Base-by-base conservation (phyloP, 2,888 invertebrate species). In the Euplexia lucipara region DNA sequence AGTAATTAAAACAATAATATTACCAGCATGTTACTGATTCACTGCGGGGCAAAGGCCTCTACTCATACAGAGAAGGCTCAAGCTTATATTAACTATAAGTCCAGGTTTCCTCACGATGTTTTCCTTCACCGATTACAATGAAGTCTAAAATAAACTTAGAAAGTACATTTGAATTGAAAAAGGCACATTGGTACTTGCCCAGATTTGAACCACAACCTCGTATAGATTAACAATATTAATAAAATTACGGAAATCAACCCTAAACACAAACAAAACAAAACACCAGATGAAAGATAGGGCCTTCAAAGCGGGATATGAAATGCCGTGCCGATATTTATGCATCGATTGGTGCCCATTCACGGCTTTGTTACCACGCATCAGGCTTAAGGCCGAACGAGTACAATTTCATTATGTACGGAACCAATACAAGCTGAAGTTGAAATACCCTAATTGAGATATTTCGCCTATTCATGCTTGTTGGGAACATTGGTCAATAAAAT, bases 281-380 rank as follows among this genome's bases (percentile, higher is more conserved):
- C 2, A 9, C 2, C 12, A 69, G 22, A 68, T 22, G 4, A 5
- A 45, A 44, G 37, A 10, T 34, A 54, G 2, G 6, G 18, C 9
- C 18, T 54, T 45, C n/a, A 20, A 45, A 65, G 45, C n/a, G 45
- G 26, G 34, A 57, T 47, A 39, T 16, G 16, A 20, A 67, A 44
- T 52, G 22, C 22, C 3, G 20, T 35, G 10, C 26, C 18, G 10
- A 32, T 39, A 10, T 18, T 26, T 14, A 47, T 47, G 39, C 45
- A 65, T 65, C 47, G 47, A 47, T 65, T 41, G 58, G 45, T 69
- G 14, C 18, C 14, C 39, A 47, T 69, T 57, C 39, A 39, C 10
- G 34, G 45, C 8, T 37, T 3, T 47, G 4, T 64, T 39, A 22
- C 22, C 22, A 34, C 32, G 37, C 32, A 16, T 2, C 3, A 34